phyloP scores from a whole-genome alignment of 2,888 invertebrate species.

The Acrobasis consociella region DNA sequence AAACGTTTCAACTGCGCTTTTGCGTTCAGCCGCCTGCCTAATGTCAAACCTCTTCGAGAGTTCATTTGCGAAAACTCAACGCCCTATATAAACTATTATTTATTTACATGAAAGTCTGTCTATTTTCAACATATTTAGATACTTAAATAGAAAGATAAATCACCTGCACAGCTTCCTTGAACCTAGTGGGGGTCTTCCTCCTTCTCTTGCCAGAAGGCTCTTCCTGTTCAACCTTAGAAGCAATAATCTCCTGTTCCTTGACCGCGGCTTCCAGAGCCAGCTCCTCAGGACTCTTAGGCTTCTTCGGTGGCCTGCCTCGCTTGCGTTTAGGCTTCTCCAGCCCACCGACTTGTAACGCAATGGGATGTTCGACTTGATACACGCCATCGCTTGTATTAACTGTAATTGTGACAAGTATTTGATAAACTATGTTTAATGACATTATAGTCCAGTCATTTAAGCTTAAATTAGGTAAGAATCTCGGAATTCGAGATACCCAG shows the following conservation, averaged over 20 bases:
- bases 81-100: no score
- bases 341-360: conserved; percentile 85
- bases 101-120: no score
- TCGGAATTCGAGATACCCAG: no score
- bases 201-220: conserved; percentile 83
- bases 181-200: conserved; percentile 85
- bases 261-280: conserved; percentile 50
- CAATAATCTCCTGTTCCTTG: conserved; percentile 43
- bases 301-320: conserved; percentile 87
- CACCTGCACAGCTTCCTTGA: conserved; percentile 84
- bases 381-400: conserved; percentile 84
- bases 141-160: neutral
- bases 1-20: no score
- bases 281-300: conserved; percentile 63
- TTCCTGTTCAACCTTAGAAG: conserved; percentile 43
- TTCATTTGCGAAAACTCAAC: no score
- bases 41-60: no score
- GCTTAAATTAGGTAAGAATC: no score
- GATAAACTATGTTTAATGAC: no score
- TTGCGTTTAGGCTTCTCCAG: conserved; percentile 86
- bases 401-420: conserved; percentile 45
- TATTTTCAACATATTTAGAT: no score
- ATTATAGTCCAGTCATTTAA: no score
- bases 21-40: no score
- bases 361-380: conserved; percentile 85